Conservation (phyloP, 2,113 vertebrate genomes). For the Struthidea cinerea region DNA sequence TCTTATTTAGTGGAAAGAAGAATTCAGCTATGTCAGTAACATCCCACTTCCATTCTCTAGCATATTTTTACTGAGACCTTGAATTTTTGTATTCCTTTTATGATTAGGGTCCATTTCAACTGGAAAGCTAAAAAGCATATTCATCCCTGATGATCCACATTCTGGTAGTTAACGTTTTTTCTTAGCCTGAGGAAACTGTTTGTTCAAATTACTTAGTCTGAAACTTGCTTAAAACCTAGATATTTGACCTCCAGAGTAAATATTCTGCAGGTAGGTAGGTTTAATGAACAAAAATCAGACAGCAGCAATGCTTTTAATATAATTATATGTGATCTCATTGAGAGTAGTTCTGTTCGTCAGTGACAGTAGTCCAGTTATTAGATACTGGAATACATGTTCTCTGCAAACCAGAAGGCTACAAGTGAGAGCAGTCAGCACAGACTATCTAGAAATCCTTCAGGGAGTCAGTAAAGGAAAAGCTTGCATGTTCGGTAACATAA, state of each 20-base stretch:
- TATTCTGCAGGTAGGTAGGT: not conserved
- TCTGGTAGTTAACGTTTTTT: not conserved
- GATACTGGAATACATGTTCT: not conserved
- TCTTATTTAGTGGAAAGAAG: not conserved
- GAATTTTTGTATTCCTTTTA: not conserved
- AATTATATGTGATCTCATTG: not conserved
- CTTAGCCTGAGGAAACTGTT: not conserved
- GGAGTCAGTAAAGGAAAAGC: not conserved
- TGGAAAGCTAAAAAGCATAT: not conserved
- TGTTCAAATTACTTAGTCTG: not conserved
- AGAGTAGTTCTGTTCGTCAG: not conserved
- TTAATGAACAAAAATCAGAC: not conserved
- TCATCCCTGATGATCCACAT: not conserved
- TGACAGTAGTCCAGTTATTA: not conserved
- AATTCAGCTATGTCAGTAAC: not conserved
- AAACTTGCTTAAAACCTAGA: not conserved
- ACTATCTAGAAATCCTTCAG: not conserved
- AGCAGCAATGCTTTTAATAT: not conserved
- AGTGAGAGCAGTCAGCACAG: not conserved
- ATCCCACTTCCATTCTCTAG: not conserved
- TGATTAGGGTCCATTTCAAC: not conserved
- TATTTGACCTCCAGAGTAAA: not conserved
- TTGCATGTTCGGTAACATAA: not conserved
- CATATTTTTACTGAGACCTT: not conserved
- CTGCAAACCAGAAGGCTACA: not conserved